Percentiles rank a stretch among this genome's conserved stretches.
Evolutionary conservation across 1,140 invertebrate genomes (phyloP).

Genomic region (Calycopis cecrops): DNA sequence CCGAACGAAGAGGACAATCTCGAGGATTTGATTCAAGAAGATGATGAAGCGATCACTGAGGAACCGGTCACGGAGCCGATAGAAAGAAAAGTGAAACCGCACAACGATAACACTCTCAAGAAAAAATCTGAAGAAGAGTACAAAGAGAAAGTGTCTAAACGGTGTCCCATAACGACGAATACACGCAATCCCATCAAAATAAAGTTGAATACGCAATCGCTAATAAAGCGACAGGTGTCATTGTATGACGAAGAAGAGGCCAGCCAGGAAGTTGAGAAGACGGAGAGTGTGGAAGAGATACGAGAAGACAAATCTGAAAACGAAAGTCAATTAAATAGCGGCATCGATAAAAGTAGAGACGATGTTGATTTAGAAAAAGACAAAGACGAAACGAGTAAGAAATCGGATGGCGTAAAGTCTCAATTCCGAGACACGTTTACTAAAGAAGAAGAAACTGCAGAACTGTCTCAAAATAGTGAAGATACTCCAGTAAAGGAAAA

Average conservation of each 20-base stretch:
- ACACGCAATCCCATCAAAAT: constrained; percentile 68
- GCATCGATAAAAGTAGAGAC: background rate
- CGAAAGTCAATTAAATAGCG: background rate
- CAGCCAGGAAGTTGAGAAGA: constrained; percentile 23
- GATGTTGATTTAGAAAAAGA: background rate
- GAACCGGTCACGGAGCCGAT: constrained; percentile 15
- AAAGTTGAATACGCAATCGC: constrained; percentile 55
- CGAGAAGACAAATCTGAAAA: constrained; percentile 19
- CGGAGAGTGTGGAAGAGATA: constrained; percentile 25
- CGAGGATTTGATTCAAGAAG: constrained; percentile 66
- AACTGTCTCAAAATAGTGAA: constrained; percentile 3
- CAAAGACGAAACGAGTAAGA: no score
- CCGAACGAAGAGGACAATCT: constrained; percentile 30
- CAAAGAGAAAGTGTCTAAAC: constrained; percentile 58
- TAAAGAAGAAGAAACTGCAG: background rate
- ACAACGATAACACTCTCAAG: constrained; percentile 24
- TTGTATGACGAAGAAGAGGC: constrained; percentile 63
- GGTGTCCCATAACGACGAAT: constrained; percentile 60
- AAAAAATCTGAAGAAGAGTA: constrained; percentile 52
- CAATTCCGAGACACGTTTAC: constrained; percentile 2
- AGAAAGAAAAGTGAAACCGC: background rate
- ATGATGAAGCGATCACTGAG: constrained; percentile 38
- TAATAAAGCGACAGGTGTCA: constrained; percentile 52
- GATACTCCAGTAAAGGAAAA: no score
- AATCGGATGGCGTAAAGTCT: background rate